Evolutionary conservation across 2,113 vertebrate species (phyloP), one percentile per base, ranked within the genome.

Genomic region (Lophura nycthemera): DNA sequence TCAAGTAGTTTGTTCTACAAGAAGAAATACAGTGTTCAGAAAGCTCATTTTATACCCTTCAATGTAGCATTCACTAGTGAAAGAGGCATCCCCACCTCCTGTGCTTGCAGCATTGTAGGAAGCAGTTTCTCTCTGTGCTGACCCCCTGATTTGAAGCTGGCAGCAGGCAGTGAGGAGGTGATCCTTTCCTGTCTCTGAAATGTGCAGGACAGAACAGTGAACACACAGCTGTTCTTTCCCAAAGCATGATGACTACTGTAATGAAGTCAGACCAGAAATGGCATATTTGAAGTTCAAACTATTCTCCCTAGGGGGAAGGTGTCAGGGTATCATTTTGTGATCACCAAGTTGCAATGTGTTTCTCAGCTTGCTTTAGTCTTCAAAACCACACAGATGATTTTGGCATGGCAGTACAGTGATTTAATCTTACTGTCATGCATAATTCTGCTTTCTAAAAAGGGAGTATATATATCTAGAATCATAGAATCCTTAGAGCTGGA

Each of bases 341-440:
- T 56, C 0, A 0, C 13, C 4, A 30, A 50, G 15, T 47, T 57
- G 30, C 11, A 40, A 5, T 54, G 36, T 75, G 3, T 40, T 89
- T 76, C 78, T 47, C 76, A 40, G n/a, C 17, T 78, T 54, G 17
- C 7, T 70, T 13, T 78, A 59, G 29, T 40, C 20, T 84, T 89
- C 1, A 5, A 29, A 70, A 66, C 0, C 4, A 18, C 18, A 17
- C 30, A 66, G 42, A 29, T 70, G 40, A 42, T 38, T 56, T 2
- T 38, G 50, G 38, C 7, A 32, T 7, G 73, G 19, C 1, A 9
- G 2, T 73, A 75, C 45, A 59, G 25, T 72, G 30, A 12, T 19
- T 83, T 65, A 48, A n/a, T 50, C 22, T 12, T 30, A 34, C n/a
- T 90, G 11, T 56, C n/a, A 85, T 1, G 0, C 4, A 4, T 36